Base-by-base conservation (phyloP, 2,888 invertebrate species). In the Harpagoxenus sublaevis region DNA sequence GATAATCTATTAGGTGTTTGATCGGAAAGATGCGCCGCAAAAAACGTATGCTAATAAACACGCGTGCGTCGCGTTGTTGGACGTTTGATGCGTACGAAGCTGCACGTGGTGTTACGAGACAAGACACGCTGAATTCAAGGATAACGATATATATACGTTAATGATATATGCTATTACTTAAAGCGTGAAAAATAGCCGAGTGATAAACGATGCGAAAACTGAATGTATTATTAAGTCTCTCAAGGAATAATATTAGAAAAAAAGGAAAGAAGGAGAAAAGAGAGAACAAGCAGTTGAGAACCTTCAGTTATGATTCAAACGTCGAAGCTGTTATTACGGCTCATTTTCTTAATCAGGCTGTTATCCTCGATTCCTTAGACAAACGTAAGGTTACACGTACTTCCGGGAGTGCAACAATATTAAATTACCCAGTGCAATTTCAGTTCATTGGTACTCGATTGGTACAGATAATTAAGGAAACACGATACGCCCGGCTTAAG, bases 11-110 rank as follows among this genome's bases (percentile, higher is more conserved):
- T 62, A 55, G 51, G 63, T 53, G 73, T 87, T 88, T 84, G 77
- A 66, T 42, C 31, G 10, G 53, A 53, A 86, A 65, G 82, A 86
- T 84, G 82, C 83, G n/a, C 60, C 63, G 82, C 62, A 65, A 57
- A 77, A 74, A 81, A 60, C 5, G 53, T 83, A 83, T 71, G 86
- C 84, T 86, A 88, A 89, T 89, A 85, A 85, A 75, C 62, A 42
- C 70, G 23, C 74, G 18, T n/a, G 62, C 62, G 48, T 57, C 28
- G 48, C 62, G 48, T 57, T 39, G 48, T 73, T 57, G 35, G 31
- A 68, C 39, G 31, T 28, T 23, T 12, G n/a, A 71, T 42, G 45
- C 28, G 18, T 39, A 28, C 35, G 18, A 57, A 48, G 28, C 15
- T 35, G 48, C 73, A 71, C 35, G 79, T 71, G 48, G 18, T 12